Conservation (phyloP, 2,113 vertebrate genomes). For the Xenopus borealis region DNA sequence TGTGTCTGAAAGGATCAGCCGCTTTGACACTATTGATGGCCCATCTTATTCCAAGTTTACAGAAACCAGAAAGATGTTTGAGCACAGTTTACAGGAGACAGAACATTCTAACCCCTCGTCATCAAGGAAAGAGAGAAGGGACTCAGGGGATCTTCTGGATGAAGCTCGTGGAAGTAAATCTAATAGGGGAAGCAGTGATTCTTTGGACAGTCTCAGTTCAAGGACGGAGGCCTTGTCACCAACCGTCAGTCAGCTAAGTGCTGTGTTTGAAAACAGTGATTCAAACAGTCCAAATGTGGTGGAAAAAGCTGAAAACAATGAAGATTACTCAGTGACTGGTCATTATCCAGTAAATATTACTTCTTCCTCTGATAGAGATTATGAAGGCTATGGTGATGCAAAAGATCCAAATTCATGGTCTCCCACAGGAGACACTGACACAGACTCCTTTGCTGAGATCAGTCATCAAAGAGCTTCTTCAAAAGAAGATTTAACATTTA, state of each 20-base stretch:
- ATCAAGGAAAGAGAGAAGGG: slow-evolving; percentile 77
- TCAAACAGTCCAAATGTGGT: slow-evolving; percentile 54
- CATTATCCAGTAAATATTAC: slow-evolving; percentile 67
- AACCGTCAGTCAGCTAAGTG: slow-evolving; percentile 93
- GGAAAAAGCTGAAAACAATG: slow-evolving; percentile 64
- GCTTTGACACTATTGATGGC: slow-evolving; percentile 73
- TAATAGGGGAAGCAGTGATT: slow-evolving; percentile 90
- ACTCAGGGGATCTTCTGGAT: slow-evolving; percentile 78
- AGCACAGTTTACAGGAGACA: slow-evolving; percentile 77
- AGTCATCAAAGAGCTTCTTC: slow-evolving; percentile 29
- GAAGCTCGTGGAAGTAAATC: slow-evolving; percentile 84
- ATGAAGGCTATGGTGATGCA: slow-evolving; percentile 67
- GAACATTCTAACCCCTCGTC: slow-evolving; percentile 81
- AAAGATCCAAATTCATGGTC: slow-evolving; percentile 65
- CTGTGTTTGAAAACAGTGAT: slow-evolving; percentile 89
- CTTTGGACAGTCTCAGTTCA: slow-evolving; percentile 91
- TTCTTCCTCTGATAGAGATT: slow-evolving; percentile 52
- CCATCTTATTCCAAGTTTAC: slow-evolving; percentile 85
- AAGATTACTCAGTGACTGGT: slow-evolving; percentile 72
- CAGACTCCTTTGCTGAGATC: slow-evolving; percentile 47
- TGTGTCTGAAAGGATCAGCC: slow-evolving; percentile 75
- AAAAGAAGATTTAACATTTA: slow-evolving; percentile 48
- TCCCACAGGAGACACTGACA: slow-evolving; percentile 39
- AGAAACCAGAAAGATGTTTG: slow-evolving; percentile 91
- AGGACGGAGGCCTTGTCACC: slow-evolving; percentile 89